Conservation (phyloP, 2,113 vertebrate species). For the Dryoscopus gambensis region DNA sequence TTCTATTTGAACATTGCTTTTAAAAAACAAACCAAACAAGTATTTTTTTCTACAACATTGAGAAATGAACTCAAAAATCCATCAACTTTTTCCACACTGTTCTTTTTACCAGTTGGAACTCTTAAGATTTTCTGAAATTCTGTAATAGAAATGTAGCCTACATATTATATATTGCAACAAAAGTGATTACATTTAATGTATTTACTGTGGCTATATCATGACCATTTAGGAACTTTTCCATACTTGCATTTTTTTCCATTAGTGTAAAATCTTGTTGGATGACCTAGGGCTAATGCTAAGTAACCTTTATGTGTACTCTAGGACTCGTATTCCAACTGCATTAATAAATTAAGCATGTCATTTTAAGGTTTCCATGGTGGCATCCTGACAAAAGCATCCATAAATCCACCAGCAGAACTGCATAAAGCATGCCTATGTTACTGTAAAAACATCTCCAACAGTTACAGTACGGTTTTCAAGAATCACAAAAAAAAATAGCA, state of each 20-base stretch:
- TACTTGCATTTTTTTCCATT: not conserved
- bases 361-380: slow-evolving; percentile 39
- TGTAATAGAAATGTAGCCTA: not conserved
- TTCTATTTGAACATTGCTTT: not conserved
- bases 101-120: not conserved
- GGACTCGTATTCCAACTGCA: not conserved
- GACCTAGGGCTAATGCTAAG: not conserved
- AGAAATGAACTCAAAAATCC: not conserved
- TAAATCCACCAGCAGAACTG: slow-evolving; percentile 32
- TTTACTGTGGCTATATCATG: not conserved
- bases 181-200: not conserved
- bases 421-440: slow-evolving; percentile 32
- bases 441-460: slow-evolving; percentile 40
- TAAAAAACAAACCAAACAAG: not conserved
- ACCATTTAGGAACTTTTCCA: not conserved
- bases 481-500: slow-evolving; percentile 45
- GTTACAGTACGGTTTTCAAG: slow-evolving; percentile 58
- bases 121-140: not conserved
- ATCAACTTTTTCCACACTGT: not conserved
- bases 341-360: slow-evolving; percentile 23
- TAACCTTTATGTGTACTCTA: not conserved
- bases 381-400: slow-evolving; percentile 42
- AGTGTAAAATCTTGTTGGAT: not conserved
- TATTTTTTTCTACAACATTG: not conserved
- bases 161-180: not conserved